phyloP scores from a whole-genome alignment of 2,888 invertebrate genomes.

The Caenorhabditis sinica region DNA sequence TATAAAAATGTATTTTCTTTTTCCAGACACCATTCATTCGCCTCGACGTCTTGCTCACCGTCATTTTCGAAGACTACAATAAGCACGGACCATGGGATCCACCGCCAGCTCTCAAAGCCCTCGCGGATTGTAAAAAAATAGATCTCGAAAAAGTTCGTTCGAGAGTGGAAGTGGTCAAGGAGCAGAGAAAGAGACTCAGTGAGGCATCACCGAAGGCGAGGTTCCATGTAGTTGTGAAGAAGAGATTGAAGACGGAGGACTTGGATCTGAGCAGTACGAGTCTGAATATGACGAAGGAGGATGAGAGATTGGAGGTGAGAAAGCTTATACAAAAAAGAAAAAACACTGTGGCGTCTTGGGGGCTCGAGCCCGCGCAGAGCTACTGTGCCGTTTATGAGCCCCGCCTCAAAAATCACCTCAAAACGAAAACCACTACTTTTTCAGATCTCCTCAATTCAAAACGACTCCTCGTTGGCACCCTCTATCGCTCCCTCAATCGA shows the following conservation, averaged over 20 bases:
- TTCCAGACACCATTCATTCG: not conserved
- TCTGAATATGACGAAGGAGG: not conserved
- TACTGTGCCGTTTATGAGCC: too few relatives aligned
- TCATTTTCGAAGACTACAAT: slow-evolving; percentile 32
- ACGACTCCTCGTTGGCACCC: not conserved
- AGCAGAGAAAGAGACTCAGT: slow-evolving; percentile 1
- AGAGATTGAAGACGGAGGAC: not conserved
- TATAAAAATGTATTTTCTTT: too few relatives aligned
- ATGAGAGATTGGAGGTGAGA: not conserved
- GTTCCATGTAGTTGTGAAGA: not conserved
- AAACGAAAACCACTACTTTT: not conserved
- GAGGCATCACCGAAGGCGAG: not conserved
- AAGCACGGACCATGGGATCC: not conserved
- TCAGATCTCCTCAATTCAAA: slow-evolving; percentile 16
- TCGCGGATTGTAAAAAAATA: not conserved
- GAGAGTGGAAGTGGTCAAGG: not conserved
- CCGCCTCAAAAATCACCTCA: not conserved
- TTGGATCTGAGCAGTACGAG: too few relatives aligned
- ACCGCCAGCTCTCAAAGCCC: not conserved
- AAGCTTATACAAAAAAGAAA: not conserved
- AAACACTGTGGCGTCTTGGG: too few relatives aligned
- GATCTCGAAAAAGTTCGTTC: slow-evolving; percentile 7
- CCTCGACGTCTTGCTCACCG: not conserved
- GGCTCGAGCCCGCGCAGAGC: too few relatives aligned
- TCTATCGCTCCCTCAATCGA: not conserved